These are phyloP conservation scores for Keiferia lycopersicella DNA, from an alignment of 2,888 invertebrate genomes.

Conservation along the genomic window DNA sequence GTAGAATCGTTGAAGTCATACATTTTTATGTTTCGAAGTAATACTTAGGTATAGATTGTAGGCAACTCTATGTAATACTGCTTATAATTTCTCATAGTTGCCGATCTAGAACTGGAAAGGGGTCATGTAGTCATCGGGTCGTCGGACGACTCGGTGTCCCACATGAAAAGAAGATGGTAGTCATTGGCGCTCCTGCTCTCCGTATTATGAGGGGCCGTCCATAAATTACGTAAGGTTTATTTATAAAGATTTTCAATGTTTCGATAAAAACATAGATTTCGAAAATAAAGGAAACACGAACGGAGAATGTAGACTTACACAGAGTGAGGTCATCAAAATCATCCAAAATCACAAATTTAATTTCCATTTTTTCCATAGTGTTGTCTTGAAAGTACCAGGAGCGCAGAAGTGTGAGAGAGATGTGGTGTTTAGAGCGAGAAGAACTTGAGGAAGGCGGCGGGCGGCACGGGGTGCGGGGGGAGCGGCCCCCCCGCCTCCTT, in stretches of 20 bases:
- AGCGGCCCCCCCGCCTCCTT: constrained; percentile 89
- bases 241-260: too few relatives aligned
- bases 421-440: constrained; percentile 87
- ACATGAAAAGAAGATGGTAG: too few relatives aligned
- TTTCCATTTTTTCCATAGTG: not conserved
- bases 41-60: not conserved
- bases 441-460: constrained; percentile 94
- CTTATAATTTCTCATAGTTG: constrained; percentile 5
- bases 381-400: constrained; percentile 4
- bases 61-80: constrained; percentile 7
- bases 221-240: too few relatives aligned
- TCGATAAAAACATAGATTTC: too few relatives aligned
- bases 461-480: constrained; percentile 91
- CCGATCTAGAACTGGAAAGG: not conserved
- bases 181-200: not conserved
- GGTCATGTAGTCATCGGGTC: not conserved
- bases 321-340: not conserved
- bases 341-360: not conserved
- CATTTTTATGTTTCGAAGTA: not conserved
- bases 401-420: constrained; percentile 1
- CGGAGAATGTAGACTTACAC: not conserved
- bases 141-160: too few relatives aligned
- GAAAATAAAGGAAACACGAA: too few relatives aligned
- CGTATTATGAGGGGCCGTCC: too few relatives aligned
- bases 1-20: constrained; percentile 4